phyloP scores from a whole-genome alignment of 2,888 invertebrate genomes.

The Trimorus sp. region DNA sequence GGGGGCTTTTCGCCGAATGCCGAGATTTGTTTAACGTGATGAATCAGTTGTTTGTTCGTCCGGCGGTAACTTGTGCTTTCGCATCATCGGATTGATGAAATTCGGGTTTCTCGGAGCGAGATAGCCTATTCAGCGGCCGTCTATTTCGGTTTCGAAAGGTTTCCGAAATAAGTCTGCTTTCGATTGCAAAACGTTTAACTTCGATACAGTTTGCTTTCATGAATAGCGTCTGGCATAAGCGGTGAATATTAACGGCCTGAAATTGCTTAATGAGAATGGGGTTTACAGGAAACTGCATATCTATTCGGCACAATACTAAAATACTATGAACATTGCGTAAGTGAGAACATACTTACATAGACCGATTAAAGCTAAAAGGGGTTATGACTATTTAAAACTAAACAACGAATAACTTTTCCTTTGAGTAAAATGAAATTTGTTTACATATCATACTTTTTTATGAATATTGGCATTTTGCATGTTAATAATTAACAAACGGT shows the following conservation, averaged over 20 bases:
- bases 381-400: no score
- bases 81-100: constrained; percentile 8
- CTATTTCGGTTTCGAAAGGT: constrained; percentile 23
- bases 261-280: constrained; percentile 41
- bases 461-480: no score
- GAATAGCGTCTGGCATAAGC: constrained; percentile 24
- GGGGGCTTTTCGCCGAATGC: constrained; percentile 31
- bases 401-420: no score
- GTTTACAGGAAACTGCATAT: constrained; percentile 49
- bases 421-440: no score
- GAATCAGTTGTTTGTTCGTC: constrained; percentile 49
- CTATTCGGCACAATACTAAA: constrained; percentile 45
- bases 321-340: constrained; percentile 44
- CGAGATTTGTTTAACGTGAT: constrained; percentile 41
- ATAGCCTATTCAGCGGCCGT: no score
- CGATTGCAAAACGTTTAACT: constrained; percentile 19
- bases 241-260: constrained; percentile 36
- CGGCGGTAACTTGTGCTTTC: background rate
- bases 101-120: constrained; percentile 2
- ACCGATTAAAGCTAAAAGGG: background rate
- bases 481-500: no score
- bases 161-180: constrained; percentile 27
- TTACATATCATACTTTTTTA: no score
- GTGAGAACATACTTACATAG: constrained; percentile 33
- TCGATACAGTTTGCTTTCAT: constrained; percentile 18